A percentile compares a stretch with the other conserved stretches of the same genome.
These are phyloP conservation scores for Drosophila fulvimacula DNA, from an alignment of 2,888 invertebrate species.

Conservation along the genomic window DNA sequence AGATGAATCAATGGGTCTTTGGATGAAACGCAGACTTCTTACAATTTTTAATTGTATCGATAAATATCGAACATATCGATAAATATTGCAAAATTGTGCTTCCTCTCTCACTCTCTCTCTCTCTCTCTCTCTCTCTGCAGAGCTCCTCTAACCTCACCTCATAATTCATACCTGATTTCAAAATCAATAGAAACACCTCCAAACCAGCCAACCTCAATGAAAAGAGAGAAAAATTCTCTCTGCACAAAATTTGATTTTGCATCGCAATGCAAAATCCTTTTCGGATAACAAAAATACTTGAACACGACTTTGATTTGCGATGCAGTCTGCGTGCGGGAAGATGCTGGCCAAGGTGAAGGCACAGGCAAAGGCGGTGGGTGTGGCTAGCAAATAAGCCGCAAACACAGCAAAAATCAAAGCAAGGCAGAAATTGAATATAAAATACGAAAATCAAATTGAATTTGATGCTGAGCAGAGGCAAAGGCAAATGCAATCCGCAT, in stretches of 20 bases:
- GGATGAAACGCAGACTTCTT: too few species aligned
- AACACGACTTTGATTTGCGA: conserved; percentile 16
- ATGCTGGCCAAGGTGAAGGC: conserved; percentile 3
- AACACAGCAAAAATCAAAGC: conserved; percentile 66
- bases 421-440: conserved; percentile 72
- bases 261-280: conserved; percentile 43
- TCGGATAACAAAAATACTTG: conserved; percentile 27
- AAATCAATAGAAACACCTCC: conserved; percentile 3
- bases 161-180: neutral
- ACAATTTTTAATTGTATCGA: too few species aligned
- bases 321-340: conserved; percentile 7
- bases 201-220: too few species aligned
- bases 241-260: conserved; percentile 3
- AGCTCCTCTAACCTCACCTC: neutral
- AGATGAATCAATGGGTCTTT: too few species aligned
- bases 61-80: too few species aligned
- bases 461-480: conserved; percentile 24
- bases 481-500: conserved; percentile 22
- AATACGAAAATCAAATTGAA: conserved; percentile 73
- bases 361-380: neutral
- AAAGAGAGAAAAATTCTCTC: neutral
- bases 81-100: too few species aligned
- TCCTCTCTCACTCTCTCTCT: too few species aligned
- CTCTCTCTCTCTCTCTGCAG: neutral
- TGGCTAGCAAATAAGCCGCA: conserved; percentile 34